A percentile compares a stretch with the other conserved stretches of the same genome.
These are phyloP conservation scores for Actenoides hombroni DNA, from an alignment of 2,113 vertebrate species.

Conservation along the genomic window DNA sequence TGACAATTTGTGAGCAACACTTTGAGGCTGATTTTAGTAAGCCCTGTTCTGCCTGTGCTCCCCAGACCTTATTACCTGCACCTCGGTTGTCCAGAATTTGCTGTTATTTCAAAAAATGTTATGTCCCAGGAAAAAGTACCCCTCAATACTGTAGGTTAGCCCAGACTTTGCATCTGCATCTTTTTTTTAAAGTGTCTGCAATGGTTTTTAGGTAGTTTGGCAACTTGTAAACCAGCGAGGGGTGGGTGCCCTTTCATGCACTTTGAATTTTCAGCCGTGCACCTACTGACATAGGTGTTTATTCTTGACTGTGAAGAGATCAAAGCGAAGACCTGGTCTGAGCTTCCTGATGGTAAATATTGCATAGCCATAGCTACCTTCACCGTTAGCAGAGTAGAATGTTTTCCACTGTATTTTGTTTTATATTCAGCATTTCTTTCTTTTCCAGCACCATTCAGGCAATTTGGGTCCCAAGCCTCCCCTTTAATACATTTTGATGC, in stretches of 20 bases:
- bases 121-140: background rate
- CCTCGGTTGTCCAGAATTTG: background rate
- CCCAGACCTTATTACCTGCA: background rate
- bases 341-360: background rate
- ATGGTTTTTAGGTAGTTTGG: background rate
- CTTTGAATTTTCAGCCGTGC: background rate
- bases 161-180: background rate
- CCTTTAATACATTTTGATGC: background rate
- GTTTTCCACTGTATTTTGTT: background rate
- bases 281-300: background rate
- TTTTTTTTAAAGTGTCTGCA: background rate
- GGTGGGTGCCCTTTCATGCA: background rate
- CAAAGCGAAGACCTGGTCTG: background rate
- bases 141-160: background rate
- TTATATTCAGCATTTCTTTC: background rate
- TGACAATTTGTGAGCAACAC: slow-evolving; percentile 1
- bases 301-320: background rate
- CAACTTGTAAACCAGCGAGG: background rate
- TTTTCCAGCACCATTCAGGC: background rate
- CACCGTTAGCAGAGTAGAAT: background rate
- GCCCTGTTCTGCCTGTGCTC: background rate
- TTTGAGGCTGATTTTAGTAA: background rate
- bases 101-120: background rate
- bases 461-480: background rate
- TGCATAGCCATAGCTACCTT: background rate